phyloP scores from a whole-genome alignment of 2,113 vertebrate genomes.

The Nasalis larvatus region DNA sequence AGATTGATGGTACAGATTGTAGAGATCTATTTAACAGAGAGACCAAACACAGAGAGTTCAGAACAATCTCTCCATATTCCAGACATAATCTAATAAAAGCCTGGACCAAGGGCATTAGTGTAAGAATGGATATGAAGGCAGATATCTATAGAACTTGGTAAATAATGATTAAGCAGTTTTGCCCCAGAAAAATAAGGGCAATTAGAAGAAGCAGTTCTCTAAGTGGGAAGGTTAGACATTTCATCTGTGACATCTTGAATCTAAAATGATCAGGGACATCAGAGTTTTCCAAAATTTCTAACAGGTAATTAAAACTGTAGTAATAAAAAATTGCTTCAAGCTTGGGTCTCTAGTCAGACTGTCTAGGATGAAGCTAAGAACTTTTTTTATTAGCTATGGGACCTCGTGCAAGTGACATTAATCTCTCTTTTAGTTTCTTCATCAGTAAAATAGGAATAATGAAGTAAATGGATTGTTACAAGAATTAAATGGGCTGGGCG shows the following conservation, averaged over 20 bases:
- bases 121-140: too few relatives aligned
- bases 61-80: too few relatives aligned
- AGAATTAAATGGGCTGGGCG: too few relatives aligned
- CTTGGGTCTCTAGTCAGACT: background rate
- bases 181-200: background rate
- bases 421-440: background rate
- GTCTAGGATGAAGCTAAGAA: background rate
- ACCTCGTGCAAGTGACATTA: background rate
- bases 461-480: too few relatives aligned
- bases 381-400: background rate
- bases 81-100: too few relatives aligned
- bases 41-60: too few relatives aligned
- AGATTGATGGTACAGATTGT: background rate
- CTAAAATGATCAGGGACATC: background rate
- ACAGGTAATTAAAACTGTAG: background rate
- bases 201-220: background rate
- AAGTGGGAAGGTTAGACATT: background rate
- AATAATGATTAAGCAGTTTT: background rate
- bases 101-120: too few relatives aligned
- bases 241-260: background rate
- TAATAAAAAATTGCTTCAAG: background rate
- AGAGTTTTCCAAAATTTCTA: background rate
- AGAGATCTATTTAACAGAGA: background rate
- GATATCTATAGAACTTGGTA: background rate
- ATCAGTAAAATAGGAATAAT: too few relatives aligned